Percentiles rank a stretch among this genome's conserved stretches.
Conservation (phyloP, 2,797 vertebrate genomes). For the Pseudochaenichthys georgianus region DNA sequence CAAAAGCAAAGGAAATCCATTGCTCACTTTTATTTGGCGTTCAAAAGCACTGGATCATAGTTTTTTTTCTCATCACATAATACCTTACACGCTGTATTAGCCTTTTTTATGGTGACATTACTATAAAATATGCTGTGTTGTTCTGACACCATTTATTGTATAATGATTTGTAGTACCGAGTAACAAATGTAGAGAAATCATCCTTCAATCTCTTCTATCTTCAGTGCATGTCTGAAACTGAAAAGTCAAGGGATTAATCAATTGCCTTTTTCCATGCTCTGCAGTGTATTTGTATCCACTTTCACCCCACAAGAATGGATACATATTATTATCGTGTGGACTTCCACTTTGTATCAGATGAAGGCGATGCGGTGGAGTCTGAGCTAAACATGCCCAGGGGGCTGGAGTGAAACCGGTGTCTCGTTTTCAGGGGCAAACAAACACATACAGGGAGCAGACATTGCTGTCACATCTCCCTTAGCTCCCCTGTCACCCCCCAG, state of each 20-base stretch:
- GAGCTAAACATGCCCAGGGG: conserved; percentile 84
- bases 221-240: conserved; percentile 19
- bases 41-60: conserved; percentile 53
- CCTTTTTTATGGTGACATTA: conserved; percentile 52
- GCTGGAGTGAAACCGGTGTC: conserved; percentile 77
- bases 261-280: conserved; percentile 28
- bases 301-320: conserved; percentile 64
- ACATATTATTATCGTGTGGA: conserved; percentile 69
- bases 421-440: conserved; percentile 84
- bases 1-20: conserved; percentile 74
- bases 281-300: conserved; percentile 64
- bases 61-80: conserved; percentile 35
- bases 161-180: conserved; percentile 27
- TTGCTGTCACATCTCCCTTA: conserved; percentile 86
- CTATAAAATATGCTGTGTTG: conserved; percentile 23
- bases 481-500: conserved; percentile 78
- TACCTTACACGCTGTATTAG: conserved; percentile 29
- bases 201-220: conserved; percentile 8
- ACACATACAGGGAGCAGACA: conserved; percentile 86
- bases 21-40: conserved; percentile 70
- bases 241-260: conserved; percentile 51
- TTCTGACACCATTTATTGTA: conserved; percentile 38
- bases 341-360: conserved; percentile 82
- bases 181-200: conserved; percentile 8
- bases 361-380: conserved; percentile 71